Base-by-base conservation (phyloP, 2,113 vertebrate species). In the Oncorhynchus kisutch region DNA sequence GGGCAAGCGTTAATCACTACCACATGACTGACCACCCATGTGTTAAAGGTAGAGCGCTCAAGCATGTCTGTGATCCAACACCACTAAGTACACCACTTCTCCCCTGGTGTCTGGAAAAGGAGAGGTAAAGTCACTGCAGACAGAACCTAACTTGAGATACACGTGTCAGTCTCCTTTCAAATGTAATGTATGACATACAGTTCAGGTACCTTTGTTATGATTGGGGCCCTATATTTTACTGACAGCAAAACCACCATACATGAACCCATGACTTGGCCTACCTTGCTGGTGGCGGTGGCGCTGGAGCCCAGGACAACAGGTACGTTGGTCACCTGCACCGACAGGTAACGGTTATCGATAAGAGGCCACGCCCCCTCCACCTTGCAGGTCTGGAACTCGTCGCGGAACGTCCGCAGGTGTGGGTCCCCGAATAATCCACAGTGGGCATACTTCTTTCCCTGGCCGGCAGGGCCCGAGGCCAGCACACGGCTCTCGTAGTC, bases 371-470 rank as follows among this genome's bases (percentile, higher is more conserved):
- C 94, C 67, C 94, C 94, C 67, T 95, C 94, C 64, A 95, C 94
- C 78, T 94, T 93, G 81, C 94, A 95, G 20, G 94, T 95, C 90
- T 95, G 94, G 88, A 95, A 95, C 88, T 95, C 94, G 5, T 95
- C 93, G 18, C 93, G 88, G 83, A 95, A 95, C 5, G 94, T 95
- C 83, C 94, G 86, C 78, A 95, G 87, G 79, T 95, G 94, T 0
- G 94, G 94, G 86, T 95, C 94, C 51, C 94, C 94, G 3, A 95
- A 95, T 88, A 95, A 90, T 90, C 94, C 94, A 85, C 94, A 95
- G 86, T 95, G 94, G 67, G 92, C 94, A 12, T 94, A 95, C 81
- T 92, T 94, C 83, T 92, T 90, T 74, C 89, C 93, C 75, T 86
- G 88, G 0, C 83, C 82, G 0, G 68, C 85, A 0, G 87, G 80